Conservation (phyloP, 2,113 vertebrate species). For the Emydura subglobosa region DNA sequence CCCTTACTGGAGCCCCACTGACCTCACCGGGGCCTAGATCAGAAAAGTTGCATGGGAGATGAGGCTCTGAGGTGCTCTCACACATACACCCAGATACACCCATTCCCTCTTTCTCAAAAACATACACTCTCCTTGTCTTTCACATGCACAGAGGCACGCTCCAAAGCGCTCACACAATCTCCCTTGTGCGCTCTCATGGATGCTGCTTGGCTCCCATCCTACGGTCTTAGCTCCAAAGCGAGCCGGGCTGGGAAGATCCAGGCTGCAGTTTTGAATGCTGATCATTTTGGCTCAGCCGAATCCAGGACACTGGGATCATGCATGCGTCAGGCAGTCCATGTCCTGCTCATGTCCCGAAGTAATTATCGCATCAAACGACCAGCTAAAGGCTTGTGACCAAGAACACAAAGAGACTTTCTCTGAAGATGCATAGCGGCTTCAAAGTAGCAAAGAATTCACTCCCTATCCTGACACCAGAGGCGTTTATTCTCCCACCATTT, state of each 20-base stretch:
- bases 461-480: not conserved
- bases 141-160: not conserved
- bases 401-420: not conserved
- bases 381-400: not conserved
- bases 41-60: rapidly evolving
- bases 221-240: not conserved
- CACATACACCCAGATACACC: not conserved
- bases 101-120: not conserved
- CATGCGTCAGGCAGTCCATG: not conserved
- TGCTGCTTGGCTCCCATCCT: not conserved
- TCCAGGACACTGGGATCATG: not conserved
- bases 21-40: not conserved
- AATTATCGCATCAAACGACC: not conserved
- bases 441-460: not conserved
- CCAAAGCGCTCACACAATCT: not conserved
- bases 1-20: not conserved
- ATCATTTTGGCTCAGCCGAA: not conserved
- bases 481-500: not conserved
- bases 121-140: not conserved
- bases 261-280: not conserved
- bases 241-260: not conserved
- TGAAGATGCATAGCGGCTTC: not conserved
- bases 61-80: not conserved
- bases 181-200: not conserved
- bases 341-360: not conserved